Evolutionary conservation across 2,888 invertebrate species (phyloP).

Genomic region (Linnaemya tessellans): DNA sequence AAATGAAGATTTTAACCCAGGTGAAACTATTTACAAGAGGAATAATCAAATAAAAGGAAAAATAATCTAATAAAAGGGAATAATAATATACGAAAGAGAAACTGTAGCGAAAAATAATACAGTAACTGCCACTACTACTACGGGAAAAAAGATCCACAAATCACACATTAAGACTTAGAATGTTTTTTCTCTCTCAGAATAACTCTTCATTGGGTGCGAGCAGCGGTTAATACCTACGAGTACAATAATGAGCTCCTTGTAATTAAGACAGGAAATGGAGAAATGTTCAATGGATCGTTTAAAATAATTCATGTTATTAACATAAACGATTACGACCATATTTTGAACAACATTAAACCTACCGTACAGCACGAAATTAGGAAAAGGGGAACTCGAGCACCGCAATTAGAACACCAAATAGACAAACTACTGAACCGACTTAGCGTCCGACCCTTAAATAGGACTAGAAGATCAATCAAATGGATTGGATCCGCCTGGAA

Average conservation of each 20-base stretch:
- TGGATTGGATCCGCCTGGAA: too few relatives aligned
- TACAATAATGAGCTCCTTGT: not conserved
- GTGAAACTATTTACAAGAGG: too few relatives aligned
- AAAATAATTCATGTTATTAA: slow-evolving; percentile 14
- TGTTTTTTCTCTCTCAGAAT: not conserved
- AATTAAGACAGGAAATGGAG: slow-evolving; percentile 21
- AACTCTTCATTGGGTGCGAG: not conserved
- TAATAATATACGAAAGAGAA: not conserved
- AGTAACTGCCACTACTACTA: not conserved
- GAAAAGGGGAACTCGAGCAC: slow-evolving; percentile 1
- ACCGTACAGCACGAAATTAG: slow-evolving; percentile 8
- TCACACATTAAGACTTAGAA: not conserved
- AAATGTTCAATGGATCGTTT: slow-evolving; percentile 21
- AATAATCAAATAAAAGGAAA: not conserved
- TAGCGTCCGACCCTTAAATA: too few relatives aligned
- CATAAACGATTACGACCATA: slow-evolving; percentile 1
- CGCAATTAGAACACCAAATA: too few relatives aligned
- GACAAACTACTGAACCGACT: too few relatives aligned
- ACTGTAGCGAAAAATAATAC: not conserved
- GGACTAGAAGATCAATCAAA: too few relatives aligned
- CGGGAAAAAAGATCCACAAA: not conserved
- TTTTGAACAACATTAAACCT: slow-evolving; percentile 21
- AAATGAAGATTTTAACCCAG: too few relatives aligned
- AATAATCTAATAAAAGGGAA: not conserved
- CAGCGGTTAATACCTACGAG: too few relatives aligned